phyloP scores from a whole-genome alignment of 2,888 invertebrate genomes.

The Lamellibrachia columna region DNA sequence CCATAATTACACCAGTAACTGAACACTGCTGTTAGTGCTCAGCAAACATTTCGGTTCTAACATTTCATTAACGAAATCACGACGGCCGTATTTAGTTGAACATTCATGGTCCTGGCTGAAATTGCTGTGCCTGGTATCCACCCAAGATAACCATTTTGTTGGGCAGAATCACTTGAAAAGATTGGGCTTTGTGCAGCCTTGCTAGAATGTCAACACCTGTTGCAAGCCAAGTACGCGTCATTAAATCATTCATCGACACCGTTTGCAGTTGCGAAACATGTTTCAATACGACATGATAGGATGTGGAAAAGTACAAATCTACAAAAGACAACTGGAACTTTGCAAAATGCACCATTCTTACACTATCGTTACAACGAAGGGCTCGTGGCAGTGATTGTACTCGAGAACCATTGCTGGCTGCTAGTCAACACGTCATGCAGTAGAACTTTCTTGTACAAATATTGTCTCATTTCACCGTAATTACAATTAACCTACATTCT shows the following conservation, averaged over 20 bases:
- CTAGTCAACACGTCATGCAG: background rate
- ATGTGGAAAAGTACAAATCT: slow-evolving; percentile 16
- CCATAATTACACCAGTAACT: background rate
- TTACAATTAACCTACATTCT: slow-evolving; percentile 16
- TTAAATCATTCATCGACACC: background rate
- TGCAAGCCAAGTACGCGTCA: background rate
- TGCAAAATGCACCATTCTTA: slow-evolving; percentile 6
- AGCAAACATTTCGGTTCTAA: background rate
- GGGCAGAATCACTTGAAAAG: background rate
- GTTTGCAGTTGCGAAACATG: background rate
- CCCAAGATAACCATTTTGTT: background rate
- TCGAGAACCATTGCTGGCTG: background rate
- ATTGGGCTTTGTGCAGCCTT: background rate
- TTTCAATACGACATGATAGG: background rate
- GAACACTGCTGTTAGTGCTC: background rate
- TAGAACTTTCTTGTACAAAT: slow-evolving; percentile 11
- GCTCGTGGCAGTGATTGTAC: background rate
- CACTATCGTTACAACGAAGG: background rate
- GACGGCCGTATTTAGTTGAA: background rate
- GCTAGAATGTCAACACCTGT: background rate
- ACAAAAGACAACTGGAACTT: slow-evolving; percentile 10
- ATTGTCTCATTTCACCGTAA: slow-evolving; percentile 16
- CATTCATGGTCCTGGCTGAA: background rate
- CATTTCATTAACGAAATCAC: background rate
- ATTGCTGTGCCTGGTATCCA: background rate